Conservation (phyloP, 1,140 invertebrate genomes). For the Thaumetopoea pityocampa region DNA sequence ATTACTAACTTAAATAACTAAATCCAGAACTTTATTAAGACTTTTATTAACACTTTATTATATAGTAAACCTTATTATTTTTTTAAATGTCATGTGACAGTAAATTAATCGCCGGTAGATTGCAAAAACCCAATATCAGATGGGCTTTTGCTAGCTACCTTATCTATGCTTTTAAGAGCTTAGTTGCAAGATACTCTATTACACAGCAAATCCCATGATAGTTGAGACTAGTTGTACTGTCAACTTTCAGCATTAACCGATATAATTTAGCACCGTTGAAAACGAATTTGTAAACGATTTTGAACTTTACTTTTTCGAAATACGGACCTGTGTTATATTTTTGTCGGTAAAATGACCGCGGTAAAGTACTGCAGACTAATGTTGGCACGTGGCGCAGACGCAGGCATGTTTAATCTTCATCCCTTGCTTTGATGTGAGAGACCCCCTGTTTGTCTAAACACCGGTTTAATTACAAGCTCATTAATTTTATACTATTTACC, state of each 20-base stretch:
- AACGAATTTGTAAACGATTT: conserved; percentile 6
- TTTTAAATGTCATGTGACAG: too few relatives aligned
- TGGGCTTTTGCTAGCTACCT: conserved; percentile 32
- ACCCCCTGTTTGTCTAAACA: conserved; percentile 62
- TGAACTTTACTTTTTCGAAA: conserved; percentile 14
- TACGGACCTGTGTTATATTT: conserved; percentile 1
- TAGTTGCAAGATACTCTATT: conserved; percentile 50
- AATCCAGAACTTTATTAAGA: too few relatives aligned
- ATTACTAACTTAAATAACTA: too few relatives aligned
- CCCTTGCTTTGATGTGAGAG: conserved; percentile 55
- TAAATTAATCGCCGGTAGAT: conserved; percentile 18
- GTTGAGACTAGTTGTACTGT: conserved; percentile 65
- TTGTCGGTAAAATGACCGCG: conserved; percentile 4
- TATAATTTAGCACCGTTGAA: conserved; percentile 16
- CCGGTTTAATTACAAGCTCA: conserved; percentile 64
- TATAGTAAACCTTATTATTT: too few relatives aligned
- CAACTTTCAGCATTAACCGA: conserved; percentile 40
- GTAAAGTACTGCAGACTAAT: conserved; percentile 40
- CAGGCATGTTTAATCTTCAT: conserved; percentile 56
- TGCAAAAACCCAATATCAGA: conserved; percentile 39
- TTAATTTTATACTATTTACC: conserved; percentile 69
- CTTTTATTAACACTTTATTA: too few relatives aligned
- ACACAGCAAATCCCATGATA: conserved; percentile 62
- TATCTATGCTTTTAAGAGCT: conserved; percentile 51
- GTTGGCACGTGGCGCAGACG: conserved; percentile 62